These are phyloP conservation scores for Progne subis DNA, from an alignment of 2,113 vertebrate species.

Conservation along the genomic window DNA sequence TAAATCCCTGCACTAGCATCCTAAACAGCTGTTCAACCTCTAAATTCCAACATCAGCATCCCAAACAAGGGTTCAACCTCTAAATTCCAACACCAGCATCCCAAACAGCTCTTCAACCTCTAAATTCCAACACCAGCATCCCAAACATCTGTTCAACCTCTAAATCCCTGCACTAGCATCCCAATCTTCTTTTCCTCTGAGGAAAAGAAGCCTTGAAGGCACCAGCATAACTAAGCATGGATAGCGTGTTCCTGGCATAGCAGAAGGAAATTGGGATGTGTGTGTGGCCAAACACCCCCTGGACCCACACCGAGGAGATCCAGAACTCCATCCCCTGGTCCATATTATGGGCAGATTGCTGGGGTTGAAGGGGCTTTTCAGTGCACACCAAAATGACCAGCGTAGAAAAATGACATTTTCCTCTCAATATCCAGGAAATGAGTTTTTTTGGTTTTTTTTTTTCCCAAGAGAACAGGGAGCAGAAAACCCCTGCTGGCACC, in stretches of 20 bases:
- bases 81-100: neutral
- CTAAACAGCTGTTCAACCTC: neutral
- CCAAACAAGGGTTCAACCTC: neutral
- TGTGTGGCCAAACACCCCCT: neutral
- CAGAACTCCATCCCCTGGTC: neutral
- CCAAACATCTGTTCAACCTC: neutral
- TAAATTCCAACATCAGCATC: neutral
- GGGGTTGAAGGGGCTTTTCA: neutral
- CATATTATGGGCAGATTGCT: accelerated
- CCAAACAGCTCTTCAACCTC: neutral
- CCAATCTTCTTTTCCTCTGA: neutral
- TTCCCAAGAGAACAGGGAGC: neutral
- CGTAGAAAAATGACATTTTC: neutral
- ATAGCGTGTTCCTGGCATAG: neutral
- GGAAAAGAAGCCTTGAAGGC: neutral
- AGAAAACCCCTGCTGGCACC: neutral
- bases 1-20: too few species aligned
- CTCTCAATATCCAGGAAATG: neutral
- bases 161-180: neutral
- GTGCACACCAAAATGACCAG: neutral
- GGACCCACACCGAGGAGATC: neutral
- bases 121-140: neutral
- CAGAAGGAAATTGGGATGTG: neutral
- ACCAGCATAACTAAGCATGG: neutral
- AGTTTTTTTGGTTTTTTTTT: too few species aligned